Evolutionary conservation across 2,797 vertebrate species (phyloP), one percentile per base, ranked within the genome.

Genomic region (Lepidocolaptes lacrymiger): DNA sequence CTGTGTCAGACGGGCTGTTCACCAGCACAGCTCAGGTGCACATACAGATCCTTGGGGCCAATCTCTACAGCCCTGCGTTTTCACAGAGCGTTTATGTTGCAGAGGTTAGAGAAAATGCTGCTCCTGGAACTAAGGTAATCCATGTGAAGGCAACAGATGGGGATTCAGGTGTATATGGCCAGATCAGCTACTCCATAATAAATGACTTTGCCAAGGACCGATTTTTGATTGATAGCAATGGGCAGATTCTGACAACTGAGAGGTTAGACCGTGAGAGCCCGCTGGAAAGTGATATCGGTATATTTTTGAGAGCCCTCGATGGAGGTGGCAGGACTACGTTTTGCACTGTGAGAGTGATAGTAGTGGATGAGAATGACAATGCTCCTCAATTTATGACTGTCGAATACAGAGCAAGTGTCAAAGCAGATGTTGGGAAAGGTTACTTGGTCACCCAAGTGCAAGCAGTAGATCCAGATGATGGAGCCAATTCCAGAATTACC

Each of bases 1-100:
- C 99, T 1, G 99, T 99, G 67, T 99, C 99, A 3, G 99, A 99
- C 1, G 99, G 99, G 2, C 98, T 99, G 66, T 99, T 99, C 97
- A 99, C 99, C 82, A 99, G 98, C 97, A 99, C 99, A 1, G 99
- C 99, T 12, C 99, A 99, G 96, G 99, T 99, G 80, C 99, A 99
- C 72, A 97, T 99, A 54, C 98, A 97, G 51, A 98, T 99, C 30
- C 97, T 99, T 5, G 98, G 98, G 17, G 99, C 99, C 68, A 99
- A 99, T 95, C 97, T 99, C 49, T 98, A 99, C 43, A 98, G 98
- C 82, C 99, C 99, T 19, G 97, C 98, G 44, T 99, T 99, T 95
- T 98, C 98, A 2, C 99, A 99, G 91, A 99, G 97, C 54, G 86
- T 98, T 37, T 99, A 99, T 3, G 99, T 99, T 56, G 98, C 98